Evolutionary conservation across 1,140 invertebrate species (phyloP).

Genomic region (Cydia pomonella): DNA sequence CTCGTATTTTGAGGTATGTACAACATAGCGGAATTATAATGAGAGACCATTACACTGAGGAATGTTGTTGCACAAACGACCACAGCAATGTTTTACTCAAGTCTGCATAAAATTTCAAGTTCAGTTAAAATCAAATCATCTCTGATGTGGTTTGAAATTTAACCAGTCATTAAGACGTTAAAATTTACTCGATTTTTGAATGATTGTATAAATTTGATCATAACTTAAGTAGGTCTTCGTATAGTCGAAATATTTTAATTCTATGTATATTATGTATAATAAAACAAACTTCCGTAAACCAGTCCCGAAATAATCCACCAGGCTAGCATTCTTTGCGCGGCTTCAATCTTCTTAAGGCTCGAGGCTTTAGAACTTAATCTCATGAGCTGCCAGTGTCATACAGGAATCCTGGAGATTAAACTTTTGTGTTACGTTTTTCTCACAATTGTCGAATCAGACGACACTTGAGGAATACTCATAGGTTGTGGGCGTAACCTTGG

Average conservation of each 20-base stretch:
- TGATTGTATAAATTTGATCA: background rate
- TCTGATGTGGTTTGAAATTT: background rate
- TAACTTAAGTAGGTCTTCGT: background rate
- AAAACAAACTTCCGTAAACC: constrained; percentile 5
- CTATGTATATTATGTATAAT: too few relatives aligned
- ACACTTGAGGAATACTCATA: constrained; percentile 7
- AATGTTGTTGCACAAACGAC: constrained; percentile 5
- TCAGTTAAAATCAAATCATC: background rate
- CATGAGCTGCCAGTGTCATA: constrained; percentile 11
- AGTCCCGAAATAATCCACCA: constrained; percentile 14
- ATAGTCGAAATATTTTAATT: background rate
- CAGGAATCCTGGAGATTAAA: constrained; percentile 20
- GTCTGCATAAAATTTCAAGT: background rate
- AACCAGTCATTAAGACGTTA: background rate
- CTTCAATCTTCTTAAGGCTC: constrained; percentile 32
- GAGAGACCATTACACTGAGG: background rate
- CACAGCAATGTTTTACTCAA: background rate
- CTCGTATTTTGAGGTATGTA: background rate
- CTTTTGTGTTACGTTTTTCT: constrained; percentile 23
- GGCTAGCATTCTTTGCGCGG: constrained; percentile 19
- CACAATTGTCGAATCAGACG: constrained; percentile 17
- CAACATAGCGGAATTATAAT: background rate
- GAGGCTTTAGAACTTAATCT: constrained; percentile 23
- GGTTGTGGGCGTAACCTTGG: constrained; percentile 23
- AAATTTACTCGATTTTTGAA: background rate